phyloP scores from a whole-genome alignment of 2,797 vertebrate genomes.

The Urophycis tenuis region DNA sequence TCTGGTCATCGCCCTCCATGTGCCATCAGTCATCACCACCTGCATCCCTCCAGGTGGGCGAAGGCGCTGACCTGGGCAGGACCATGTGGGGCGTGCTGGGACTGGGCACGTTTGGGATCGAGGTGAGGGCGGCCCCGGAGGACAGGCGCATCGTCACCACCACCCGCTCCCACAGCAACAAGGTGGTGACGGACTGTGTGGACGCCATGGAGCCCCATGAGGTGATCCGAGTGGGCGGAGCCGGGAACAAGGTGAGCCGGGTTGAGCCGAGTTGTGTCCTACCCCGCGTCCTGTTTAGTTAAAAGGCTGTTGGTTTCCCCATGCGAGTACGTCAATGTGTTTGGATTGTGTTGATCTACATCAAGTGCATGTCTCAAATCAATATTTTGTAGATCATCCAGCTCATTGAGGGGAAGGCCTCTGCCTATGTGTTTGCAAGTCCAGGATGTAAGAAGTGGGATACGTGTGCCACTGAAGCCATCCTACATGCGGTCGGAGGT shows the following conservation, averaged over 20 bases:
- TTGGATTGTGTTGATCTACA: not conserved
- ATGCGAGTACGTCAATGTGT: not conserved
- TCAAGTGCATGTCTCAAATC: not conserved
- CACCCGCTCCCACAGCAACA: slow-evolving; percentile 90
- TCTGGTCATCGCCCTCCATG: not conserved
- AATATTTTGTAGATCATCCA: slow-evolving; percentile 81
- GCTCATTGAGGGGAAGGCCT: slow-evolving; percentile 93
- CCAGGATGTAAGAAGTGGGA: slow-evolving; percentile 98
- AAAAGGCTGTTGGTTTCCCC: not conserved
- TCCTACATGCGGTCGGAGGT: slow-evolving; percentile 92
- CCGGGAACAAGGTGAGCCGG: slow-evolving; percentile 89
- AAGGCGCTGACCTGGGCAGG: slow-evolving; percentile 75
- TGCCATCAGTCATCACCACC: not conserved
- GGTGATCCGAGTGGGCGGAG: slow-evolving; percentile 87
- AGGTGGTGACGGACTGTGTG: slow-evolving; percentile 83
- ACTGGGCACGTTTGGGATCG: slow-evolving; percentile 88
- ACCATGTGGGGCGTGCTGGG: slow-evolving; percentile 93
- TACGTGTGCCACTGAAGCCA: slow-evolving; percentile 91
- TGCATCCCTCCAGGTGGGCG: slow-evolving; percentile 69
- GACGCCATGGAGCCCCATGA: slow-evolving; percentile 85
- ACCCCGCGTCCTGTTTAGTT: not conserved
- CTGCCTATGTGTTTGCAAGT: slow-evolving; percentile 94
- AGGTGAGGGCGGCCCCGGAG: slow-evolving; percentile 80
- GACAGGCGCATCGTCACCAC: slow-evolving; percentile 84
- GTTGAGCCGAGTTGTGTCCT: not conserved